A percentile compares a stretch with the other conserved stretches of the same genome.
Conservation (phyloP, 2,797 vertebrate genomes). For the Syngnathus rostellatus region DNA sequence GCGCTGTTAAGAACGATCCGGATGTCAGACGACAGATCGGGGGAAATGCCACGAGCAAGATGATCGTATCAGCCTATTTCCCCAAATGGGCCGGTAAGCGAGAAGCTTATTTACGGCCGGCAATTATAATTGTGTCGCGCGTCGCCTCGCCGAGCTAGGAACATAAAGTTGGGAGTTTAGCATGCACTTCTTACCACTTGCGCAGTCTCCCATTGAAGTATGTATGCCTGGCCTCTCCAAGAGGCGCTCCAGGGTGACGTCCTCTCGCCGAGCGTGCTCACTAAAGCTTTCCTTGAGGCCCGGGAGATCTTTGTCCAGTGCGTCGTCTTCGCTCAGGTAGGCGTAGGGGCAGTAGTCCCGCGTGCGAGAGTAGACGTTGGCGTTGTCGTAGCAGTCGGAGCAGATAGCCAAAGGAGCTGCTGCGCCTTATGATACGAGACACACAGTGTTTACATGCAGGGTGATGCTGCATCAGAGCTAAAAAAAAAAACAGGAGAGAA, state of each 20-base stretch:
- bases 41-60: too few species aligned
- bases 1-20: too few species aligned
- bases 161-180: background rate
- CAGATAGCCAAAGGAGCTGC: constrained; percentile 81
- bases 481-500: too few species aligned
- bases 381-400: constrained; percentile 94
- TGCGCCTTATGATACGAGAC: constrained; percentile 39
- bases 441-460: background rate
- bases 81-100: too few species aligned
- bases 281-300: constrained; percentile 63
- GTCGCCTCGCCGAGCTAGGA: background rate
- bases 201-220: constrained; percentile 43
- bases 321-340: constrained; percentile 80
- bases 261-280: constrained; percentile 55
- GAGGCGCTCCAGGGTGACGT: constrained; percentile 63
- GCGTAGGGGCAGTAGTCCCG: constrained; percentile 90
- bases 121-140: too few species aligned
- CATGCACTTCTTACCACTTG: constrained; percentile 66
- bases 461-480: background rate
- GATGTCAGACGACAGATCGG: too few species aligned
- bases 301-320: constrained; percentile 71
- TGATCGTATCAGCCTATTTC: too few species aligned
- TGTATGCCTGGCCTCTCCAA: constrained; percentile 54
- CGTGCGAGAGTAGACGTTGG: constrained; percentile 88
- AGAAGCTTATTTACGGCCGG: too few species aligned